Base-by-base conservation (phyloP, 2,888 invertebrate species). In the Caenorhabditis japonica region DNA sequence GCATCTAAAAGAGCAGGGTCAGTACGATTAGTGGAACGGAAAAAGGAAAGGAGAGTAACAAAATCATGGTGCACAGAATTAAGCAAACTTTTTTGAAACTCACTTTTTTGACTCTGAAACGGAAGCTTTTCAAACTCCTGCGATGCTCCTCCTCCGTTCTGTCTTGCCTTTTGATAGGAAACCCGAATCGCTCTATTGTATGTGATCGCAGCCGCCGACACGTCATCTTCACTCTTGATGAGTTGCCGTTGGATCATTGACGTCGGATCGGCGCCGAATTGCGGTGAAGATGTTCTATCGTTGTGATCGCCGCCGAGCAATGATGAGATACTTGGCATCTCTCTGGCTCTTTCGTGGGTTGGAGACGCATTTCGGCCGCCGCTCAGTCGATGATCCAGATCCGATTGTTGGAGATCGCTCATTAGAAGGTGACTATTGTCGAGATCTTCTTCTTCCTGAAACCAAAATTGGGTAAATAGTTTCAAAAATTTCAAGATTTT, bases 291-390 rank as follows among this genome's bases (percentile, higher is more conserved):
- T 10, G 75, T 27, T 49, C 44, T 21, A 7, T 33, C 27, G n/a
- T 33, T 46, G 15, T 58, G 62, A 17, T 71, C 77, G 46, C 80
- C 83, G 13, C 77, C 79, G 10, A 82, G 75, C 13, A 85, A 53
- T 8, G 82, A 81, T 5, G 83, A 81, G 43, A 85, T 83, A 15
- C 75, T 73, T 10, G 81, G 79, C 21, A 85, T 64, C 49, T 85
- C 83, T 17, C 27, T 1, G 0, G 52, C 36, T 25, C 39, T 12
- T 10, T 55, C 36, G 0, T 47, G 38, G 8, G 36, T 15, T 21
- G 62, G 7, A n/a, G n/a, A 44, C 5, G 43, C 43, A 25, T 52
- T 44, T 17, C 38, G 38, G 12, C 33, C 34, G 4, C 17, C 64
- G 8, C 10, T 30, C n/a, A 61, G 30, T 1, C 10, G 13, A n/a